Percentiles rank a stretch among this genome's conserved stretches.
phyloP scores from a whole-genome alignment of 2,888 invertebrate genomes.

The Pachycephus smyrnensis region DNA sequence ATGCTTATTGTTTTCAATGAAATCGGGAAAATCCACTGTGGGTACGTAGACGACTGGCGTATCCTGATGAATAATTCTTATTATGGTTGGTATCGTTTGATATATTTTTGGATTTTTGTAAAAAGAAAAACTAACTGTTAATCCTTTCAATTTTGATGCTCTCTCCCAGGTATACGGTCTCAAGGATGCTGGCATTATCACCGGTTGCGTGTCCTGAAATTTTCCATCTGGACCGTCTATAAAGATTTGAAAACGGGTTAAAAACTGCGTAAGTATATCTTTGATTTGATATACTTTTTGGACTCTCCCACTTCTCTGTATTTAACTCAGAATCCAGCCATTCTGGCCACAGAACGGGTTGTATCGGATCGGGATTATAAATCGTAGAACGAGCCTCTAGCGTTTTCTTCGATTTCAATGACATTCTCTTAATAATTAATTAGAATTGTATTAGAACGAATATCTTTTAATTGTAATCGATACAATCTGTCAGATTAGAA shows the following conservation, averaged over 20 bases:
- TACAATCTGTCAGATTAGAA: not conserved
- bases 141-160: slow-evolving; percentile 33
- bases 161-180: slow-evolving; percentile 43
- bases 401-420: slow-evolving; percentile 12
- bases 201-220: slow-evolving; percentile 37
- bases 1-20: slow-evolving; percentile 61
- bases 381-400: not conserved
- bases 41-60: slow-evolving; percentile 31
- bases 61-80: slow-evolving; percentile 20
- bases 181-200: slow-evolving; percentile 41
- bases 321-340: slow-evolving; percentile 49
- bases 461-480: not conserved
- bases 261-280: not conserved
- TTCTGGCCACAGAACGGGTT: slow-evolving; percentile 37
- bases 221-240: slow-evolving; percentile 35
- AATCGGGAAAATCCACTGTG: slow-evolving; percentile 51
- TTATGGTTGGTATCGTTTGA: not conserved
- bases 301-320: slow-evolving; percentile 44
- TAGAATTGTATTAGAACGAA: not conserved
- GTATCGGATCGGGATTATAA: not conserved
- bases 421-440: not conserved
- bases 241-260: not conserved
- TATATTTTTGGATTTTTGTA: not conserved
- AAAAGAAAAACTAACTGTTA: slow-evolving; percentile 26
- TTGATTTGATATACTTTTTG: slow-evolving; percentile 37